Evolutionary conservation across 2,888 invertebrate genomes (phyloP), one percentile per base, ranked within the genome.

Genomic region (Bugula neritina): DNA sequence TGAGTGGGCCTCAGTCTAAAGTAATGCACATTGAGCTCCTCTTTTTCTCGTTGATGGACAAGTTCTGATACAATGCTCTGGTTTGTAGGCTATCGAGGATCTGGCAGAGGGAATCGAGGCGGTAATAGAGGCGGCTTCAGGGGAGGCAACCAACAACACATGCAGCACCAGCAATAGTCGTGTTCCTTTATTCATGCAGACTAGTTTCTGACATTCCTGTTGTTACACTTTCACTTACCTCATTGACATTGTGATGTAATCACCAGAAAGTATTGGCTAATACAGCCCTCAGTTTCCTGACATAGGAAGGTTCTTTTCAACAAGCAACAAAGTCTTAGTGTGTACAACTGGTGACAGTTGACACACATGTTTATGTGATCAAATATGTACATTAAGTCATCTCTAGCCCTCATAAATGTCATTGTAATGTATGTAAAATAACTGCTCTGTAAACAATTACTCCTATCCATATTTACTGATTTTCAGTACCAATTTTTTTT

Each of bases 241-340:
- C 57, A 17, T 25, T 25, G 17, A 21, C 25, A 57, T 57, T n/a
- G 25, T 5, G 23, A 57, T 57, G 57, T 25, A 57, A n/a, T 23
- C 21, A 13, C 52, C 52, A 21, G 10, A 21, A 21, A 52, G 21
- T 52, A 10, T 13, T 57, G 57, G 25, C 5, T n/a, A n/a, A 17
- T 57, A 25, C 23, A n/a, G 5, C 5, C 13, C 52, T 52, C 13
- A 52, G 52, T 10, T 52, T 52, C 21, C 63, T 10, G 2, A 63
- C 13, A 13, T 10, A 2, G 17, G 63, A 17, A 31, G 63, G 25
- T 25, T 17, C 63, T 63, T 63, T 63, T 63, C 63, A 63, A 31
- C 63, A 63, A 63, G 63, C 63, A 63, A 63, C 63, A 63, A 25
- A 25, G 63, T 63, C 63, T 63, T 63, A 31, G 63, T 63, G 17